phyloP scores from a whole-genome alignment of 2,113 vertebrate species.

The Nothobranchius furzeri region DNA sequence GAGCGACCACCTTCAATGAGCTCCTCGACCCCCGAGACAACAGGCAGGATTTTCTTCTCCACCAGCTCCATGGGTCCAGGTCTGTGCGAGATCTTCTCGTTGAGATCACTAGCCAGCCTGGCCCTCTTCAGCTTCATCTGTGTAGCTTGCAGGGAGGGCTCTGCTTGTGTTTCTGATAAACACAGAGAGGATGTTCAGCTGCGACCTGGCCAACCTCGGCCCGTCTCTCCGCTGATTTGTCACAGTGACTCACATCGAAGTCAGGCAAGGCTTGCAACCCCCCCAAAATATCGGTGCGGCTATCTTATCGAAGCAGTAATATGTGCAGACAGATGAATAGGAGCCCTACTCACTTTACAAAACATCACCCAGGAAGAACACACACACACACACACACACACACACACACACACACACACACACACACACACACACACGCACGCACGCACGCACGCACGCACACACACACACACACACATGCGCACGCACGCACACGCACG shows the following conservation, averaged over 20 bases:
- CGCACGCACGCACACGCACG: too few relatives aligned
- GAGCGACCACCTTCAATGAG: constrained; percentile 52
- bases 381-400: neutral
- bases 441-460: too few relatives aligned
- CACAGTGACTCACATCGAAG: constrained; percentile 41
- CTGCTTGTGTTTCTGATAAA: constrained; percentile 88
- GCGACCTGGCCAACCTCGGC: constrained; percentile 8
- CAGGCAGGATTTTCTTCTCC: constrained; percentile 96
- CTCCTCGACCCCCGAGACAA: constrained; percentile 87
- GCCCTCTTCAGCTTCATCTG: constrained; percentile 96
- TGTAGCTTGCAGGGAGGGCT: constrained; percentile 93
- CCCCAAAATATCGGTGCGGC: constrained; percentile 20
- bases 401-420: too few relatives aligned
- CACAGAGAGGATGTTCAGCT: constrained; percentile 22
- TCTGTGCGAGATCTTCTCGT: constrained; percentile 94
- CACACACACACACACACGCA: too few relatives aligned
- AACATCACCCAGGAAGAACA: neutral
- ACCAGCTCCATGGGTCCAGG: constrained; percentile 97
- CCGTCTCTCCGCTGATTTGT: constrained; percentile 22
- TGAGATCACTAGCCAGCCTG: constrained; percentile 90
- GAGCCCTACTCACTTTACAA: constrained; percentile 14
- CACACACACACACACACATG: too few relatives aligned
- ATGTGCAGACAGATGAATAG: constrained; percentile 20
- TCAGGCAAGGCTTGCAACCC: constrained; percentile 23
- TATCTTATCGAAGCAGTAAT: constrained; percentile 25